phyloP scores from a whole-genome alignment of 64 coral and sea anemone genomes.

The Dendrophyllia cribrosa region DNA sequence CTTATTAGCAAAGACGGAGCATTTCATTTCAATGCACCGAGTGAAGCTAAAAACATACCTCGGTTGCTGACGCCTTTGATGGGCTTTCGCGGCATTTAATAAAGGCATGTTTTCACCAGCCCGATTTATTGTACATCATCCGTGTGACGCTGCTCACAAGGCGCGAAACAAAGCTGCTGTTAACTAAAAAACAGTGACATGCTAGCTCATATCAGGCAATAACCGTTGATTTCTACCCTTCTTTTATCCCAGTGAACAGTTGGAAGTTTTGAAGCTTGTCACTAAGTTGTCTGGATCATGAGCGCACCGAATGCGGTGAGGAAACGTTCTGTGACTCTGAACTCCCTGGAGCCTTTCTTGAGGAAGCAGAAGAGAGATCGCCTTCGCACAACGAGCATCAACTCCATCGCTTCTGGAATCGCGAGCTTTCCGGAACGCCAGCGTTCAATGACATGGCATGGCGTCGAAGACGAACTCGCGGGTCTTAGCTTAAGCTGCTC shows the following conservation, averaged over 20 bases:
- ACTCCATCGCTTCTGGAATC: constrained; percentile 73
- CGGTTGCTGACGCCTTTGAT: constrained; percentile 2
- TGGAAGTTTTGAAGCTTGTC: not conserved
- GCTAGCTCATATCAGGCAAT: not conserved
- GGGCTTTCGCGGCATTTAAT: not conserved
- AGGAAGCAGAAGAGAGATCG: constrained; percentile 37
- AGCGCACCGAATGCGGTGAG: constrained; percentile 9
- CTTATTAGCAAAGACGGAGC: not conserved
- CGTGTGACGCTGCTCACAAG: not conserved
- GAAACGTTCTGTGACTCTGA: constrained; percentile 58
- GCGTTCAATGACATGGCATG: constrained; percentile 85
- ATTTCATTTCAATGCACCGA: not conserved
- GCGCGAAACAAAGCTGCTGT: not conserved
- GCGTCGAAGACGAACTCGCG: constrained; percentile 18
- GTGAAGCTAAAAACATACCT: constrained; percentile 12
- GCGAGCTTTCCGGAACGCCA: constrained; percentile 21
- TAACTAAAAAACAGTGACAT: not conserved
- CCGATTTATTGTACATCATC: not conserved
- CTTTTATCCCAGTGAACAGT: not conserved
- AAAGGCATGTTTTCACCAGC: not conserved
- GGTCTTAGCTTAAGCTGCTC: not conserved
- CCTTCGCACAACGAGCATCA: constrained; percentile 55
- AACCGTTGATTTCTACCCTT: not conserved
- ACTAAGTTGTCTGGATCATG: not conserved
- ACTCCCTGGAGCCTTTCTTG: constrained; percentile 65